A percentile compares a stretch with the other conserved stretches of the same genome.
Evolutionary conservation across 2,888 invertebrate species (phyloP).

Genomic region (Drosophila percnosoma): DNA sequence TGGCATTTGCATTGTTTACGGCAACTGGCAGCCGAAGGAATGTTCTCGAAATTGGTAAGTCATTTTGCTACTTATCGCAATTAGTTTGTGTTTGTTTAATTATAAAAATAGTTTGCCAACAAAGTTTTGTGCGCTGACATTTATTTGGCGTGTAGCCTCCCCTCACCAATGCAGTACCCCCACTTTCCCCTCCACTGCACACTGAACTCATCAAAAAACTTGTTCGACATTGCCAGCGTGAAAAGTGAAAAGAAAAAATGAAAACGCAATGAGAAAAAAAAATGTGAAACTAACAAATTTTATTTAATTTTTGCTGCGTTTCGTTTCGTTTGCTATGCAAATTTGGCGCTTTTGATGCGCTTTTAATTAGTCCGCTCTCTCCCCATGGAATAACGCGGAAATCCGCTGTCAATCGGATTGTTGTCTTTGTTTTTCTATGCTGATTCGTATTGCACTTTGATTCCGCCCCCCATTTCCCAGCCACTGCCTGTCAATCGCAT

Average conservation of each 20-base stretch:
- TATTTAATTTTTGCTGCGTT: slow-evolving; percentile 69
- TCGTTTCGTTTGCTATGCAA: slow-evolving; percentile 80
- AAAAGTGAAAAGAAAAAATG: slow-evolving; percentile 53
- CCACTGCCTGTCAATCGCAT: slow-evolving; percentile 57
- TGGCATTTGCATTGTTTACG: slow-evolving; percentile 45
- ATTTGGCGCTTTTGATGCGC: slow-evolving; percentile 75
- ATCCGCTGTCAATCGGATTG: slow-evolving; percentile 71
- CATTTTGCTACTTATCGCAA: slow-evolving; percentile 65
- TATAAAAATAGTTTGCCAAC: slow-evolving; percentile 73
- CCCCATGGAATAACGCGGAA: slow-evolving; percentile 47
- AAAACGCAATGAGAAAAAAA: slow-evolving; percentile 18
- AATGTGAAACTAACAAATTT: slow-evolving; percentile 59
- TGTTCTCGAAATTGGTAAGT: slow-evolving; percentile 42
- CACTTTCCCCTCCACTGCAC: background rate
- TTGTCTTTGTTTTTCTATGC: slow-evolving; percentile 71
- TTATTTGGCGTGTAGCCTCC: slow-evolving; percentile 62
- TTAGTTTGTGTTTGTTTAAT: slow-evolving; percentile 71
- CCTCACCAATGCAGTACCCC: background rate
- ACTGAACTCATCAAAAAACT: slow-evolving; percentile 50
- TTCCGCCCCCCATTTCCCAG: slow-evolving; percentile 40
- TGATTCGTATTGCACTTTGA: slow-evolving; percentile 71
- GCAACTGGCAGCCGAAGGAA: slow-evolving; percentile 13
- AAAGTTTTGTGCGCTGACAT: slow-evolving; percentile 71
- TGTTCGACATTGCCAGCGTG: slow-evolving; percentile 57
- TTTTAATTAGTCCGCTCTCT: slow-evolving; percentile 66